These are phyloP conservation scores for Parelbella ahira DNA, from an alignment of 2,888 invertebrate species.

Conservation along the genomic window DNA sequence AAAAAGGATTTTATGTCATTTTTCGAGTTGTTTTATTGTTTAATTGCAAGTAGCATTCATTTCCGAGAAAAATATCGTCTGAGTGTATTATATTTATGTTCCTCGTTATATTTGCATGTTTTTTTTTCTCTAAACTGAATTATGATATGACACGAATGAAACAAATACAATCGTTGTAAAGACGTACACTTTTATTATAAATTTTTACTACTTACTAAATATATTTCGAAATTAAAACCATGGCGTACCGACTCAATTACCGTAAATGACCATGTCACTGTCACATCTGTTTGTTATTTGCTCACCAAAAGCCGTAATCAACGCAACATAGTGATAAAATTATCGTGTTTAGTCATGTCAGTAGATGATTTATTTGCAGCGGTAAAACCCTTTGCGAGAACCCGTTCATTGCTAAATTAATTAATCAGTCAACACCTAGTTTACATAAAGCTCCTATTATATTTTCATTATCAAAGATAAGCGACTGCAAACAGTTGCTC, in stretches of 20 bases:
- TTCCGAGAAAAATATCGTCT: too few species aligned
- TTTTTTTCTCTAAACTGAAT: too few species aligned
- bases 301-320: constrained; percentile 35
- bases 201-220: too few species aligned
- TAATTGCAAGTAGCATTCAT: too few species aligned
- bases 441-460: constrained; percentile 57
- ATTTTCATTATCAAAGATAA: constrained; percentile 51
- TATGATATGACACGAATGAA: too few species aligned
- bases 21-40: too few species aligned
- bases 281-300: constrained; percentile 44
- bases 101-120: too few species aligned
- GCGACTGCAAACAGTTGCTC: constrained; percentile 26
- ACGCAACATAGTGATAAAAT: constrained; percentile 44
- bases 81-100: too few species aligned
- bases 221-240: too few species aligned
- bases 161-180: too few species aligned
- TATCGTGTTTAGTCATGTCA: constrained; percentile 55
- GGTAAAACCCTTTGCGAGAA: constrained; percentile 50
- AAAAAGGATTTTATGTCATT: too few species aligned
- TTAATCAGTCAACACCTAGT: constrained; percentile 48
- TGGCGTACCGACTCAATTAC: constrained; percentile 28
- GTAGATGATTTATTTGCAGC: constrained; percentile 48
- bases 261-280: constrained; percentile 53
- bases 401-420: constrained; percentile 54
- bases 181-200: too few species aligned